Evolutionary conservation across 2,888 invertebrate species (phyloP).

Genomic region (Amphipyra berbera): DNA sequence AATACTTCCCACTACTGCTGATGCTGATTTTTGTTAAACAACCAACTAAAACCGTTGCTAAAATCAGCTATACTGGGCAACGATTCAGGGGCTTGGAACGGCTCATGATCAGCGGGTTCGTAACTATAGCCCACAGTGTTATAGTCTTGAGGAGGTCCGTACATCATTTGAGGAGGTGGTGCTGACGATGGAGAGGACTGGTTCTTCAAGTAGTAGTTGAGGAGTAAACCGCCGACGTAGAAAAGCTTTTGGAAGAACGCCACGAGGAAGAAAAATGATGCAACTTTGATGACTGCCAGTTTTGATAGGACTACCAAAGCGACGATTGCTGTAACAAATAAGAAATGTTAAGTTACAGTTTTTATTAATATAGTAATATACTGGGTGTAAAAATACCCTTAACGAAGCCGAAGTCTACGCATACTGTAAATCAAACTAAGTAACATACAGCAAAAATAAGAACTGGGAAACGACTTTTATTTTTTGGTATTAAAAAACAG

Average conservation of each 20-base stretch:
- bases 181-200: conserved; percentile 50
- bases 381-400: too few relatives aligned
- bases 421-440: too few relatives aligned
- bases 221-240: conserved; percentile 74
- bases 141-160: conserved; percentile 79
- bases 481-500: too few relatives aligned
- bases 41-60: conserved; percentile 74
- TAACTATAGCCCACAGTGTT: conserved; percentile 85
- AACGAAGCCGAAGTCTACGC: too few relatives aligned
- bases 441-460: too few relatives aligned
- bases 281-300: conserved; percentile 78
- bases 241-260: conserved; percentile 84
- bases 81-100: conserved; percentile 61
- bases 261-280: conserved; percentile 78
- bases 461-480: too few relatives aligned
- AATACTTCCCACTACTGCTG: neutral
- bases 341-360: neutral
- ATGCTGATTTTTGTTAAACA: conserved; percentile 70
- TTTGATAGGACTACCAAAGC: conserved; percentile 78
- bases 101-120: conserved; percentile 77
- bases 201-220: conserved; percentile 79
- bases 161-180: conserved; percentile 62
- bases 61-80: conserved; percentile 73
- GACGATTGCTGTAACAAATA: conserved; percentile 75
- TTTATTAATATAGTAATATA: neutral